These are phyloP conservation scores for Acanthochromis polyacanthus DNA, from an alignment of 2,113 vertebrate species.

Conservation along the genomic window DNA sequence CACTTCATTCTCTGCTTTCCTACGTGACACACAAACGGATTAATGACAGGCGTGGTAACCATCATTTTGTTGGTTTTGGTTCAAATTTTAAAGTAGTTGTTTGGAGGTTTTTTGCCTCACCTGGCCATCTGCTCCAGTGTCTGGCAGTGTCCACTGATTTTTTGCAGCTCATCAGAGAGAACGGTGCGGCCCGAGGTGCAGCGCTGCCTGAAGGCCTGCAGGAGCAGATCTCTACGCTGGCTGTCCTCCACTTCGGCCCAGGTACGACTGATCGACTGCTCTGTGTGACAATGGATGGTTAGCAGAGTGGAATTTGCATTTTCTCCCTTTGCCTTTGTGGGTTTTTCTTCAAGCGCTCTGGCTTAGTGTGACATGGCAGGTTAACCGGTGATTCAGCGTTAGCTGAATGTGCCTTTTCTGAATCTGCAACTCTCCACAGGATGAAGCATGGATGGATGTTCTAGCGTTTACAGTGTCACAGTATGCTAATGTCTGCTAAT, in stretches of 20 bases:
- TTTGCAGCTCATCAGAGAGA: conserved; percentile 61
- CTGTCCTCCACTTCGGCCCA: conserved; percentile 72
- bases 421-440: too few species aligned
- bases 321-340: too few species aligned
- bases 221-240: conserved; percentile 71
- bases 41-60: neutral
- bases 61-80: neutral
- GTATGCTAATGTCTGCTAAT: too few species aligned
- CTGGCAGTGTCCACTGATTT: conserved; percentile 64
- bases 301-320: too few species aligned
- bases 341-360: too few species aligned
- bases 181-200: conserved; percentile 52
- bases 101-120: conserved; percentile 46
- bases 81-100: neutral
- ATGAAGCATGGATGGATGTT: too few species aligned
- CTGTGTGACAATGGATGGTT: conserved; percentile 52
- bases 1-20: conserved; percentile 81
- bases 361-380: too few species aligned
- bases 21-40: conserved; percentile 52
- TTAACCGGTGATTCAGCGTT: too few species aligned
- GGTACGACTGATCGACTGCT: conserved; percentile 63
- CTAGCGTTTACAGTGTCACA: too few species aligned
- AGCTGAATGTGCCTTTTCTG: too few species aligned
- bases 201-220: conserved; percentile 77
- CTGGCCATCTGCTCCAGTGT: conserved; percentile 75